phyloP scores from a whole-genome alignment of 2,113 vertebrate species.

The Limanda limanda region DNA sequence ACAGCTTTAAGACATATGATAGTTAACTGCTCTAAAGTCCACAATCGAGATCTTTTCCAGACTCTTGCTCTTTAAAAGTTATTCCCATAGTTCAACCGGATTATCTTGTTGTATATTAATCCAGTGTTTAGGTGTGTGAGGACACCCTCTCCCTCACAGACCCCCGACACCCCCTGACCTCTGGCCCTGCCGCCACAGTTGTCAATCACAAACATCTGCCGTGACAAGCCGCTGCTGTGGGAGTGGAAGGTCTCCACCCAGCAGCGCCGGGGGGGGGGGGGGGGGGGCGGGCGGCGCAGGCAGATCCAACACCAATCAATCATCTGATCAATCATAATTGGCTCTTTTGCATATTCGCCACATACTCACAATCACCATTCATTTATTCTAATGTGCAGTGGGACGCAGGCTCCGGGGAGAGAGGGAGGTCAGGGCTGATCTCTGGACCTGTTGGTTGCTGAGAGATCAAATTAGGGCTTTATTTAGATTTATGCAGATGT shows the following conservation, averaged over 20 bases:
- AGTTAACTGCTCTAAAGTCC: too few species aligned
- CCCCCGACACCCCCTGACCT: constrained; percentile 17
- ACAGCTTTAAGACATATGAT: too few species aligned
- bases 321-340: constrained; percentile 76
- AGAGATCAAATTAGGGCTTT: constrained; percentile 72
- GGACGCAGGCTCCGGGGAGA: constrained; percentile 50
- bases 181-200: constrained; percentile 30
- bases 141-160: not conserved
- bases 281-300: not conserved
- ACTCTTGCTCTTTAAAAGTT: too few species aligned
- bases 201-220: constrained; percentile 65
- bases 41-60: not conserved
- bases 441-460: constrained; percentile 52
- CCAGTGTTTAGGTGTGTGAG: not conserved
- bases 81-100: not conserved
- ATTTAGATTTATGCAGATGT: constrained; percentile 82
- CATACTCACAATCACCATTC: constrained; percentile 63
- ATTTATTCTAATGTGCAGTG: constrained; percentile 67
- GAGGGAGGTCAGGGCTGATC: constrained; percentile 61
- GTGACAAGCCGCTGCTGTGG: constrained; percentile 26
- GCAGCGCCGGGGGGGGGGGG: not conserved
- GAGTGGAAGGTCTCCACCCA: constrained; percentile 24
- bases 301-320: constrained; percentile 72
- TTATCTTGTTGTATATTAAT: not conserved
- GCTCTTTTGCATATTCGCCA: constrained; percentile 65